phyloP scores from a whole-genome alignment of 2,797 vertebrate genomes.

The Antennarius maculatus region DNA sequence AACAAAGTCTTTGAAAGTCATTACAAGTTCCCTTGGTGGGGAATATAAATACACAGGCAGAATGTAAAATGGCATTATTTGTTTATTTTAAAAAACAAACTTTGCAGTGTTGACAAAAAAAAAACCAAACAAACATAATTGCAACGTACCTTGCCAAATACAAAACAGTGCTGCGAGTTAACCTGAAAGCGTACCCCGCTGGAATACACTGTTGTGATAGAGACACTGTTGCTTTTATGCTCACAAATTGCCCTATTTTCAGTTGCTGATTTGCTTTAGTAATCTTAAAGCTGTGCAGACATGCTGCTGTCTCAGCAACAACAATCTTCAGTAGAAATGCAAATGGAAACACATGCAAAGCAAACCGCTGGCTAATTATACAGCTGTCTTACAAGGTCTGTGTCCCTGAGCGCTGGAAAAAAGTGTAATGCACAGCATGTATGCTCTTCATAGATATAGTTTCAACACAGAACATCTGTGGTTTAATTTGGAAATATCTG shows the following conservation, averaged over 20 bases:
- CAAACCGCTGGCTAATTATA: constrained; percentile 82
- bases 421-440: constrained; percentile 65
- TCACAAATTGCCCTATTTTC: constrained; percentile 87
- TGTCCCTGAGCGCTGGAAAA: constrained; percentile 75
- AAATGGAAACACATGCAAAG: constrained; percentile 83
- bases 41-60: constrained; percentile 47
- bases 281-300: constrained; percentile 70
- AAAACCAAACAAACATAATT: constrained; percentile 62
- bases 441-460: constrained; percentile 51
- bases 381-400: constrained; percentile 69
- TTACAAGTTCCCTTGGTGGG: constrained; percentile 49
- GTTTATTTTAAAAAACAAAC: constrained; percentile 76
- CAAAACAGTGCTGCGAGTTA: constrained; percentile 70
- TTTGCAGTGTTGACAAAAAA: constrained; percentile 77
- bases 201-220: constrained; percentile 69
- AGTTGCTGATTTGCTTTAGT: constrained; percentile 73
- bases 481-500: constrained; percentile 49
- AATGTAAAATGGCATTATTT: constrained; percentile 48
- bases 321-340: constrained; percentile 78
- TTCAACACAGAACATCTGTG: constrained; percentile 51
- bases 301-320: constrained; percentile 81
- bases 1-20: constrained; percentile 41
- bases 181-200: constrained; percentile 65
- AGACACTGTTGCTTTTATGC: constrained; percentile 79
- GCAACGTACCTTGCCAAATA: constrained; percentile 68